Percentiles rank a stretch among this genome's conserved stretches.
phyloP scores from a whole-genome alignment of 2,797 vertebrate genomes.

The Ceyx erithaca region DNA sequence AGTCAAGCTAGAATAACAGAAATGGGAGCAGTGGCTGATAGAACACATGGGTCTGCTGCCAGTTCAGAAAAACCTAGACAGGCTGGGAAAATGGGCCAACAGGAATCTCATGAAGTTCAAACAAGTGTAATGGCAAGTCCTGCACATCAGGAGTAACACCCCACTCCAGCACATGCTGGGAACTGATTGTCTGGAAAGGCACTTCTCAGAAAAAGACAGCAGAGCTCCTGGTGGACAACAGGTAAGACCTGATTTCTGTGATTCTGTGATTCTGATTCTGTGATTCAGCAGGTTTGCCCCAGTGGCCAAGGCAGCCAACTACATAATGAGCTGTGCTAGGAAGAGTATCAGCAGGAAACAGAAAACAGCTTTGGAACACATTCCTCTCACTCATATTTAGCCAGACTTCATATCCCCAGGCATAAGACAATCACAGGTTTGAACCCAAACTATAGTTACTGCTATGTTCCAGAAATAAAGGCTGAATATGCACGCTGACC shows the following conservation, averaged over 20 bases:
- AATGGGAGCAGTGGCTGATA: rapidly evolving
- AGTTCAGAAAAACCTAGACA: not conserved
- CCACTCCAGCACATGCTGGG: not conserved
- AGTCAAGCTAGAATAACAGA: not conserved
- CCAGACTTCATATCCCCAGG: not conserved
- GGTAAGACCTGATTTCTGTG: not conserved
- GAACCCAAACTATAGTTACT: not conserved
- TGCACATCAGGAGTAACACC: not conserved
- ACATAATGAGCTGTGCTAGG: not conserved
- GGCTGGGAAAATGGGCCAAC: not conserved
- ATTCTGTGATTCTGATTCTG: too few relatives aligned
- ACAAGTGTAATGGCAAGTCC: not conserved
- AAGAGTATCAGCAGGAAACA: not conserved
- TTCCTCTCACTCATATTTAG: not conserved
- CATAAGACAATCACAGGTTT: not conserved
- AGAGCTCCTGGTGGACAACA: not conserved
- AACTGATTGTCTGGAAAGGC: not conserved
- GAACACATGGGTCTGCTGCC: not conserved
- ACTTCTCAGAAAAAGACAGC: not conserved
- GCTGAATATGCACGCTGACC: rapidly evolving
- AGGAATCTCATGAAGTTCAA: not conserved
- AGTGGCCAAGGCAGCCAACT: not conserved
- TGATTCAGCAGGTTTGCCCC: not conserved
- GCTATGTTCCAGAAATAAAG: not conserved
- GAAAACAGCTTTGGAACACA: not conserved